Base-by-base conservation (phyloP, 23 tunicate species). In the Ciona savignyi region DNA sequence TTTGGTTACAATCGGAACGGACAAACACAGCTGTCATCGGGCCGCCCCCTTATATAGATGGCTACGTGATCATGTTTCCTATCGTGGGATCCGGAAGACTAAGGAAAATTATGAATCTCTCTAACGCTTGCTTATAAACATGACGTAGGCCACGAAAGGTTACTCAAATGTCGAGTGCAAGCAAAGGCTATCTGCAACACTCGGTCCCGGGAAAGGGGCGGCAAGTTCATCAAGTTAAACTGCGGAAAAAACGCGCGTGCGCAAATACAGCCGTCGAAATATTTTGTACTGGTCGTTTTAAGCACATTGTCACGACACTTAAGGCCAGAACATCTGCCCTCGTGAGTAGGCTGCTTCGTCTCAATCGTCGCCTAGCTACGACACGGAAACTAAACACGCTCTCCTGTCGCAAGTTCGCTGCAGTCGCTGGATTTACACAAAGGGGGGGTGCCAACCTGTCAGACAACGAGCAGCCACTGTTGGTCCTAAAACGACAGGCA, bases 1-100 rank as follows among this genome's bases (percentile, higher is more conserved):
- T 25, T 25, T 49, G 32, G 77, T 30, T 51, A 49, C 77, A 51
- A 49, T 29, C 77, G 35, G 2, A 27, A 32, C 35, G 65, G 77
- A 72, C 65, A 72, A 72, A 72, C 77, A 72, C 77, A 72, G 77
- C 77, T 72, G 77, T 51, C 33, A 34, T 15, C 29, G 34, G 56
- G 11, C 56, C 34, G 73, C 33, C 73, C 73, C 73, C 34, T 31
- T 30, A 69, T 69, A 69, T 69, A 69, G 73, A 42, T 31, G 73
- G 51, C 49, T 4, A 69, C 73, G 73, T 69, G 73, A 69, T 69
- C 34, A 20, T 34, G 51, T 23, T 30, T 35, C 49, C 32, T 69
- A 30, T 35, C 49, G 49, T 34, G 24, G 73, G 73, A 69, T 69
- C 73, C 35, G 35, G 25, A 69, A 23, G 73, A 24, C 51, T 30